Conservation (phyloP, 2,113 vertebrate species). For the Megaptera novaeangliae region DNA sequence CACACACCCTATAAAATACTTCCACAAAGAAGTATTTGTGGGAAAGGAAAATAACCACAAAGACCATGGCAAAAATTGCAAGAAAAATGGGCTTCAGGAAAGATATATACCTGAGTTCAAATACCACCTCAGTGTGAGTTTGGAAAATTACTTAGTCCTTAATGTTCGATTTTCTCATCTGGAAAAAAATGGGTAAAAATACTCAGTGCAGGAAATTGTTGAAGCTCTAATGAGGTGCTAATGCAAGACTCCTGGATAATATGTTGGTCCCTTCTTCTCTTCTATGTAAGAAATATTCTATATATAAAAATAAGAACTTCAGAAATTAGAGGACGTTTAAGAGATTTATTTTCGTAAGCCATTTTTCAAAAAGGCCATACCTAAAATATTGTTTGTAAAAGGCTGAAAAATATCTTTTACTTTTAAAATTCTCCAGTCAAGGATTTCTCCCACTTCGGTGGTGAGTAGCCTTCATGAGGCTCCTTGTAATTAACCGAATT, state of each 20-base stretch:
- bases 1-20: neutral
- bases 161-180: neutral
- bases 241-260: neutral
- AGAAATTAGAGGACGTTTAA: neutral
- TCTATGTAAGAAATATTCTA: neutral
- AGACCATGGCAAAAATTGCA: neutral
- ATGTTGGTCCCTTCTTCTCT: neutral
- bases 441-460: neutral
- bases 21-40: neutral
- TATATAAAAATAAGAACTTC: neutral
- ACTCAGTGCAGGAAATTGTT: neutral
- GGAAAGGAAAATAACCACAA: neutral
- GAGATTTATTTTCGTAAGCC: neutral
- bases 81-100: neutral
- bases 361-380: neutral
- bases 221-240: neutral
- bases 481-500: neutral
- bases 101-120: neutral
- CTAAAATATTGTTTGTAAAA: constrained; percentile 14
- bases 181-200: neutral
- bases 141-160: neutral
- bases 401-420: neutral
- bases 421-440: neutral
- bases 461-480: neutral
- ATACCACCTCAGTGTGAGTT: neutral